phyloP scores from a whole-genome alignment of 2,113 vertebrate species.

The Pomatostomus ruficeps region DNA sequence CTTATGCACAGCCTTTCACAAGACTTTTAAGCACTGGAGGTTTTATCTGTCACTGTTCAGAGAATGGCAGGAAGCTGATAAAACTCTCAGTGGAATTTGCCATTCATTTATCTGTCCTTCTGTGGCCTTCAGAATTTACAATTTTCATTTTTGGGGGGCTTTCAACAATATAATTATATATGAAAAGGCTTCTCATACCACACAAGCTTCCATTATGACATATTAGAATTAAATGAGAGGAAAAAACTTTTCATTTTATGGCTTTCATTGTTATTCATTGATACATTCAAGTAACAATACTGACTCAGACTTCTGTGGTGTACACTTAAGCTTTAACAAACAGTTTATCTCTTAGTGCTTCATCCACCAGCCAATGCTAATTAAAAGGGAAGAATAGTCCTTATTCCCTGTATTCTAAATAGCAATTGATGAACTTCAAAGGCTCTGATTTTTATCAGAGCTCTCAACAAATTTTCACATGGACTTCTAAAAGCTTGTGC shows the following conservation, averaged over 20 bases:
- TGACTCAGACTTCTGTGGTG: constrained; percentile 25
- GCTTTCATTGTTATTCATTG: constrained; percentile 70
- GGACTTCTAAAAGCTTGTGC: neutral
- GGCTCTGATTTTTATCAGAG: constrained; percentile 40
- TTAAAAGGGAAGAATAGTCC: constrained; percentile 60
- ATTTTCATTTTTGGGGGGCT: constrained; percentile 39
- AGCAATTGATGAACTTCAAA: constrained; percentile 43
- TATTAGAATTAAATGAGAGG: constrained; percentile 69
- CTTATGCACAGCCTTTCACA: constrained; percentile 49
- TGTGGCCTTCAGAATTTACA: constrained; percentile 65
- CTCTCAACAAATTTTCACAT: neutral
- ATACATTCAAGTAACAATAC: constrained; percentile 65
- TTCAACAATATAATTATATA: constrained; percentile 69
- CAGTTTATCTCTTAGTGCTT: constrained; percentile 55
- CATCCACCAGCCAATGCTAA: constrained; percentile 45
- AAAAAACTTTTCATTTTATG: constrained; percentile 66
- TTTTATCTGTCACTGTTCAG: constrained; percentile 60
- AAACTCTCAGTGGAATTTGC: constrained; percentile 67
- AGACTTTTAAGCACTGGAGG: constrained; percentile 50
- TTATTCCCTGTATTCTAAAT: constrained; percentile 51
- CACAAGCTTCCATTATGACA: constrained; percentile 55
- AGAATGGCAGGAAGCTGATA: constrained; percentile 68
- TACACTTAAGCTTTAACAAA: constrained; percentile 63
- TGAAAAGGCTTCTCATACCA: constrained; percentile 66
- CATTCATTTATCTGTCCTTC: constrained; percentile 76